Conservation (phyloP, 2,113 vertebrate genomes). For the Antechinus flavipes region DNA sequence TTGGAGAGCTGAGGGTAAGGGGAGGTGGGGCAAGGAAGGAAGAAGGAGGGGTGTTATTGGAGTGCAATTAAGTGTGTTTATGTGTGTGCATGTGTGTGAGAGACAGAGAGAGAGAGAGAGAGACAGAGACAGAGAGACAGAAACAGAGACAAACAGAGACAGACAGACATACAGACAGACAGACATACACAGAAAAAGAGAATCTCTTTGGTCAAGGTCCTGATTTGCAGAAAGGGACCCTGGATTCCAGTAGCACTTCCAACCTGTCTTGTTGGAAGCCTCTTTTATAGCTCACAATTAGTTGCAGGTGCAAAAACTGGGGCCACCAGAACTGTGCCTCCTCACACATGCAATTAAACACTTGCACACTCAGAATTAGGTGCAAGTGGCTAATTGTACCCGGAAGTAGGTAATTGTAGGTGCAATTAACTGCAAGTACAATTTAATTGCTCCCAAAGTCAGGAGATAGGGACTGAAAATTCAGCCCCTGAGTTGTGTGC, state of each 20-base stretch:
- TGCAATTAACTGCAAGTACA: slow-evolving; percentile 79
- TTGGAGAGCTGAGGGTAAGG: neutral
- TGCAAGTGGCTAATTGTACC: slow-evolving; percentile 81
- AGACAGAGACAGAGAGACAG: no score
- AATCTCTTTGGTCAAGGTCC: slow-evolving; percentile 17
- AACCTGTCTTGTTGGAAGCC: slow-evolving; percentile 63
- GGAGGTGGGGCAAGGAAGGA: neutral
- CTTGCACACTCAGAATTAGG: slow-evolving; percentile 82
- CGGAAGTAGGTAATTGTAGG: slow-evolving; percentile 80
- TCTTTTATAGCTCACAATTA: slow-evolving; percentile 75
- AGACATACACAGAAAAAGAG: no score
- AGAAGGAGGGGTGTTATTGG: neutral
- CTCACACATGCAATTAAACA: slow-evolving; percentile 77
- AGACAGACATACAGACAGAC: neutral
- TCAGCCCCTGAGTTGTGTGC: slow-evolving; percentile 60
- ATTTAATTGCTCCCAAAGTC: slow-evolving; percentile 80
- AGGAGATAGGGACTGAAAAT: slow-evolving; percentile 72
- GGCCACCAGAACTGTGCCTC: slow-evolving; percentile 73
- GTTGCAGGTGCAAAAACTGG: slow-evolving; percentile 79
- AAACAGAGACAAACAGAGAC: neutral
- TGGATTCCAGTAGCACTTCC: slow-evolving; percentile 63
- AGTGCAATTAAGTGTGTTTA: neutral
- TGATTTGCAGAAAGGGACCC: slow-evolving; percentile 55
- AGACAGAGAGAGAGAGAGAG: no score
- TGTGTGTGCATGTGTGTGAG: no score